Percentiles rank a stretch among this genome's conserved stretches.
phyloP scores from a whole-genome alignment of 2,113 vertebrate genomes.

The Alethe castanea region DNA sequence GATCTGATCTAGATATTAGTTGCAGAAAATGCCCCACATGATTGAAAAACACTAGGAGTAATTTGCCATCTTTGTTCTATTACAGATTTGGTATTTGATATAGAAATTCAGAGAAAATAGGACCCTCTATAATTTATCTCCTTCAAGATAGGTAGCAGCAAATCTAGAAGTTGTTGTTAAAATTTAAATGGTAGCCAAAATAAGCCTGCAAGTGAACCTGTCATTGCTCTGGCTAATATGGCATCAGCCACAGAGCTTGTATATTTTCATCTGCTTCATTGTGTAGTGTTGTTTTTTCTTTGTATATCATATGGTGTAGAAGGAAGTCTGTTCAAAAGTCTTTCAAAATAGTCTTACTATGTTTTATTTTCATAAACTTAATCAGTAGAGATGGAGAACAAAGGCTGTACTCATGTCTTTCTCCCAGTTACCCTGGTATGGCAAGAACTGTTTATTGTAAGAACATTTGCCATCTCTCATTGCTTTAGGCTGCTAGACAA shows the following conservation, averaged over 20 bases:
- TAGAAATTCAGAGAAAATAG: background rate
- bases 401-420: background rate
- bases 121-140: background rate
- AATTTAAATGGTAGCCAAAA: background rate
- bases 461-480: background rate
- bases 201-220: background rate
- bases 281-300: background rate
- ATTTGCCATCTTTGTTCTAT: background rate
- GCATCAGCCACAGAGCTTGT: background rate
- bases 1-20: background rate
- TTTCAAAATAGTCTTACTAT: background rate
- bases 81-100: background rate
- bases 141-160: background rate
- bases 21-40: background rate
- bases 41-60: background rate
- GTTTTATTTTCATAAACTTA: slow-evolving; percentile 13
- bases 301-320: background rate
- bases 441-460: background rate
- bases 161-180: background rate
- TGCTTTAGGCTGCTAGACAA: background rate
- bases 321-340: background rate
- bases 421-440: background rate
- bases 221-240: background rate
- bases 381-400: background rate
- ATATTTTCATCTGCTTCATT: background rate